These are phyloP conservation scores for Cisticola juncidis DNA, from an alignment of 2,113 vertebrate genomes.

Conservation along the genomic window DNA sequence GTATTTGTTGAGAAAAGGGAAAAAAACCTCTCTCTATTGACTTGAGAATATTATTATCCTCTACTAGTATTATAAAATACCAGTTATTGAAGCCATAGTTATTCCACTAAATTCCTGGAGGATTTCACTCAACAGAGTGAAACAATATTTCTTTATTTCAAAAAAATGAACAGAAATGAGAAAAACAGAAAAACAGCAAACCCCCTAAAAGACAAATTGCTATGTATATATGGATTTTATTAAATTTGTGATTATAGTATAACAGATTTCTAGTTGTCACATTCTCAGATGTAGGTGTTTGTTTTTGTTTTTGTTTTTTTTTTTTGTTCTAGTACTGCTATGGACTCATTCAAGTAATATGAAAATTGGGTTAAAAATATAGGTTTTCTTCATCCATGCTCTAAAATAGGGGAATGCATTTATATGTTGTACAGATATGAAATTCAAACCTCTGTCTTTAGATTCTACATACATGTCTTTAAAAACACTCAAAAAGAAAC, in stretches of 20 bases:
- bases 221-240: constrained; percentile 10
- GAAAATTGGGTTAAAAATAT: background rate
- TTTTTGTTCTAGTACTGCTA: background rate
- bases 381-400: rapidly evolving
- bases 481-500: background rate
- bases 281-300: background rate
- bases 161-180: background rate
- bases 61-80: background rate
- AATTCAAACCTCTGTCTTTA: background rate
- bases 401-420: background rate
- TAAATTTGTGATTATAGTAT: background rate
- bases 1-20: background rate
- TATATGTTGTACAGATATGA: background rate
- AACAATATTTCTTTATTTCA: background rate
- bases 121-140: background rate
- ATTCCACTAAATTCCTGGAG: constrained; percentile 14
- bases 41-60: constrained; percentile 1
- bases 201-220: background rate
- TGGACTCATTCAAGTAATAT: background rate
- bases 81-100: background rate
- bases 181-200: background rate
- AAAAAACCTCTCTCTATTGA: background rate
- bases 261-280: background rate
- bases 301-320: no score
- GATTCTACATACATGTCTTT: background rate